Conservation (phyloP, 2,113 vertebrate genomes). For the Lampris incognitus region DNA sequence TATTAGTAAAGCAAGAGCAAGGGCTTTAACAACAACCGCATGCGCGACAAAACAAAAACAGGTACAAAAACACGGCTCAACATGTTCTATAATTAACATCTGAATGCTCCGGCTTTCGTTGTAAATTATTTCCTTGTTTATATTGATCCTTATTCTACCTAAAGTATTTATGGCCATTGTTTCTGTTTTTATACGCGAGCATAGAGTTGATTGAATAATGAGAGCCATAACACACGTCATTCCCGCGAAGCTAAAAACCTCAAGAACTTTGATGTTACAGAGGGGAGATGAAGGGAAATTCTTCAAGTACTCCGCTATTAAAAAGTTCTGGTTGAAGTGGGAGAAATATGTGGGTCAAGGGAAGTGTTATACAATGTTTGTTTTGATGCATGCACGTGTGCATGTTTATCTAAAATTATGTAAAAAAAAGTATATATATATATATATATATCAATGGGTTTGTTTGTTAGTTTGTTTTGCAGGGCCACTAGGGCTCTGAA, state of each 20-base stretch:
- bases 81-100: neutral
- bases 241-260: slow-evolving; percentile 5
- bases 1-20: slow-evolving; percentile 47
- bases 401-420: too few species aligned
- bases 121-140: slow-evolving; percentile 9
- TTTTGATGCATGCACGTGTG: too few species aligned
- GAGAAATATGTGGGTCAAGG: neutral
- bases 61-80: slow-evolving; percentile 16
- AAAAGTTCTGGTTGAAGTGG: neutral
- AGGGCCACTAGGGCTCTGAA: too few species aligned
- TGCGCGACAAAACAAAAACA: slow-evolving; percentile 35
- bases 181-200: neutral
- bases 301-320: neutral
- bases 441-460: too few species aligned
- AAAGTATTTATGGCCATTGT: neutral
- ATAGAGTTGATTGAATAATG: slow-evolving; percentile 5
- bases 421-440: too few species aligned
- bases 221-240: slow-evolving; percentile 2
- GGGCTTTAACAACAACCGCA: slow-evolving; percentile 7
- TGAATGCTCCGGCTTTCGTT: neutral
- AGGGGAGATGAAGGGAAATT: slow-evolving; percentile 22
- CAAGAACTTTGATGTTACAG: slow-evolving; percentile 6
- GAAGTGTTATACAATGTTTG: neutral
- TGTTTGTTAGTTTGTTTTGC: too few species aligned
- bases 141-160: slow-evolving; percentile 5